A percentile compares a stretch with the other conserved stretches of the same genome.
Evolutionary conservation across 2,888 invertebrate genomes (phyloP).

Genomic region (Synergus laeviventris): DNA sequence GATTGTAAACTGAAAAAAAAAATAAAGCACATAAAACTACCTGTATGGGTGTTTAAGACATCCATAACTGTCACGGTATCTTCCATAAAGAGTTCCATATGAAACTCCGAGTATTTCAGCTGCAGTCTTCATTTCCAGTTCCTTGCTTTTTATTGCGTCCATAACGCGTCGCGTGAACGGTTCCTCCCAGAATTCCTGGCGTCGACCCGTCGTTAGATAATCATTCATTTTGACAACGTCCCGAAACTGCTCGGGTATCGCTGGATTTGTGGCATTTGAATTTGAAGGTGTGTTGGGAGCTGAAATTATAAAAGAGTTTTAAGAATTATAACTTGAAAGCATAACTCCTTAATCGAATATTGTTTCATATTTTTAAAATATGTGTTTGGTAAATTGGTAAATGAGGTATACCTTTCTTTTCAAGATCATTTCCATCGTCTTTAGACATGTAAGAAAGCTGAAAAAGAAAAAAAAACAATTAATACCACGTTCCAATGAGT

Average conservation of each 20-base stretch:
- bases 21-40: slow-evolving; percentile 73
- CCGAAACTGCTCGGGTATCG: slow-evolving; percentile 75
- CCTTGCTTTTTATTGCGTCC: slow-evolving; percentile 93
- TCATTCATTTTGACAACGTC: slow-evolving; percentile 92
- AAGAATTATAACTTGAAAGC: not conserved
- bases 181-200: slow-evolving; percentile 96
- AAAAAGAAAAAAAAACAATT: slow-evolving; percentile 49
- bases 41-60: slow-evolving; percentile 92
- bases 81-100: slow-evolving; percentile 92
- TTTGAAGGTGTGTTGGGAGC: slow-evolving; percentile 68
- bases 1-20: not conserved
- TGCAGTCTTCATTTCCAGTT: slow-evolving; percentile 95
- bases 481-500: slow-evolving; percentile 21
- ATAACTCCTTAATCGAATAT: not conserved
- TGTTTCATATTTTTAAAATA: slow-evolving; percentile 29
- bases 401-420: slow-evolving; percentile 68
- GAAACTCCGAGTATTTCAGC: slow-evolving; percentile 93
- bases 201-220: slow-evolving; percentile 88
- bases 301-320: slow-evolving; percentile 47
- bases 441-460: slow-evolving; percentile 72
- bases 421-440: slow-evolving; percentile 71
- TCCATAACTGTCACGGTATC: slow-evolving; percentile 92
- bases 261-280: slow-evolving; percentile 71
- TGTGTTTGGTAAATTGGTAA: slow-evolving; percentile 6
- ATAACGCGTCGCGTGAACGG: slow-evolving; percentile 91